Base-by-base conservation (phyloP, 2,797 vertebrate species). In the Fistularia commersonii region DNA sequence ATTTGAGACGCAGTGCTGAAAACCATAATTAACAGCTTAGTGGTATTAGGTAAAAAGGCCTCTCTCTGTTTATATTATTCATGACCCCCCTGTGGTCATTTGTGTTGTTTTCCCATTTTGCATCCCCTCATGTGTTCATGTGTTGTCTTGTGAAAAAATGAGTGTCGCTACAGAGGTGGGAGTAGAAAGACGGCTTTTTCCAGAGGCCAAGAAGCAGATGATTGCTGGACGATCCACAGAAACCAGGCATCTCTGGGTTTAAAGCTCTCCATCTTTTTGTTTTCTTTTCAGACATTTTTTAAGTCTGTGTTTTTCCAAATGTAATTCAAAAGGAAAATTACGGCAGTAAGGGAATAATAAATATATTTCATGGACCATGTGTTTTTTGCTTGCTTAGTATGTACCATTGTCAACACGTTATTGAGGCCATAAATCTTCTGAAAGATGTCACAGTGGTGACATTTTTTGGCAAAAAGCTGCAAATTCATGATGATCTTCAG, bases 81-180 rank as follows among this genome's bases (percentile, higher is more conserved):
- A 80, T 83, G 66, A 78, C 71, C 70, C 58, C 63, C 43, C 50
- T 68, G 69, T 60, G 46, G 54, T 77, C 66, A 66, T 79, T 72
- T 59, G 57, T 76, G 63, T 68, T 57, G 45, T 70, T 67, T 60
- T 69, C 60, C 66, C 60, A 46, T 11, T 50, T 32, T 11, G 54
- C 49, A 8, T 72, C 77, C 68, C 63, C 72, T 74, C 65, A 54
- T 31, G 53, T 46, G 42, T 72, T 82, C 61, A 48, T 79, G 63
- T 68, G n/a, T 77, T 62, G 62, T 75, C 57, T 63, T 54, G 57
- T 66, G 72, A 59, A 70, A 83, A 83, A 65, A 62, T 74, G 72
- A 65, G 68, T 64, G 82, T 85, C 82, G 76, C 84, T 76, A 82
- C 78, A 78, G 77, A 65, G 78, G 84, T 79, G 57, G 57, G 54